Evolutionary conservation across 2,113 vertebrate genomes (phyloP).

Genomic region (Leptobrachium leishanense): DNA sequence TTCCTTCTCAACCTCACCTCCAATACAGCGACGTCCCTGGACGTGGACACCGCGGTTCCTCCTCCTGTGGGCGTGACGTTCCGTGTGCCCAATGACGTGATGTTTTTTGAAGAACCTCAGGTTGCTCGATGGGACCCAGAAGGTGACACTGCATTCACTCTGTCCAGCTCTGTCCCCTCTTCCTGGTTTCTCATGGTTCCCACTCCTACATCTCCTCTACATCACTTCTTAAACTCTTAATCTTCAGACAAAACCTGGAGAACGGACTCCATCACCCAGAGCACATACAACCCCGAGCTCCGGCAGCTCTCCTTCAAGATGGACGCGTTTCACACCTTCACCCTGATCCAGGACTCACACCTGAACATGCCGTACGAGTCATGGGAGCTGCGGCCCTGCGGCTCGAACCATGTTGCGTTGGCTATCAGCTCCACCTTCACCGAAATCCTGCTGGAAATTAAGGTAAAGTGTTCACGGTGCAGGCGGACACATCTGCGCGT

Average conservation of each 20-base stretch:
- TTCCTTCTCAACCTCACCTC: conserved; percentile 12
- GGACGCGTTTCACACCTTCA: conserved; percentile 69
- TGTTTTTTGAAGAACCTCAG: conserved; percentile 77
- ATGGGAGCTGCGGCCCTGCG: conserved; percentile 79
- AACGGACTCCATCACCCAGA: conserved; percentile 69
- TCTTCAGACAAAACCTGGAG: conserved; percentile 75
- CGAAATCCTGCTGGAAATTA: conserved; percentile 75
- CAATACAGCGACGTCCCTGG: conserved; percentile 29
- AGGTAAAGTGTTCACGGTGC: conserved; percentile 61
- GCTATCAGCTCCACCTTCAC: conserved; percentile 66
- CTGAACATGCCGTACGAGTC: conserved; percentile 79
- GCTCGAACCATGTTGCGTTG: conserved; percentile 63
- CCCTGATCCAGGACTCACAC: conserved; percentile 79
- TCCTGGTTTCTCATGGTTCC: no score
- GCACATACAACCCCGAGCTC: conserved; percentile 54
- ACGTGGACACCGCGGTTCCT: conserved; percentile 45
- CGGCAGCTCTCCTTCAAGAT: conserved; percentile 72
- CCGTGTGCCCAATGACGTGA: conserved; percentile 60
- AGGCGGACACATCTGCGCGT: no score
- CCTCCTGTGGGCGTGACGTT: conserved; percentile 69
- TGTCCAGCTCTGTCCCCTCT: no score
- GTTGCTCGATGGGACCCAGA: conserved; percentile 79
- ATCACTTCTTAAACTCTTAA: not conserved
- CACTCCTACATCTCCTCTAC: no score
- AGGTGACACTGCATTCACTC: conserved; percentile 60